Evolutionary conservation across 2,797 vertebrate genomes (phyloP).

Genomic region (Oreochromis mossambicus): DNA sequence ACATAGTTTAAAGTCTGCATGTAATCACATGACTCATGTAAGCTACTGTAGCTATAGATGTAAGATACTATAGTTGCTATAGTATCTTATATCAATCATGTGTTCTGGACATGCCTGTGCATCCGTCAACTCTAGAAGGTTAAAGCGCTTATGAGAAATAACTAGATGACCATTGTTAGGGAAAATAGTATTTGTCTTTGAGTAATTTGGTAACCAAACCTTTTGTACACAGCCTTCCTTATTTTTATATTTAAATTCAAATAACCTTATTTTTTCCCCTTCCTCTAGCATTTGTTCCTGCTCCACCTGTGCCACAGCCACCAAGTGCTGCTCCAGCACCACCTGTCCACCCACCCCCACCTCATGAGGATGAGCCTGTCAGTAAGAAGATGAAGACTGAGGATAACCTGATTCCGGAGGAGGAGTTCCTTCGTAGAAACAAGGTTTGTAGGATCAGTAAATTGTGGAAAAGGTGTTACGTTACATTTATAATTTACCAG

Average conservation of each 20-base stretch:
- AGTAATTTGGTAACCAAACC: background rate
- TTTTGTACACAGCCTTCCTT: background rate
- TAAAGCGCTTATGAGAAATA: background rate
- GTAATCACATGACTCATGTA: background rate
- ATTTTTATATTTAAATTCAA: background rate
- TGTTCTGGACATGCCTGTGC: background rate
- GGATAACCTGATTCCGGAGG: constrained; percentile 95
- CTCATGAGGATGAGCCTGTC: constrained; percentile 91
- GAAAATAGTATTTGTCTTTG: background rate
- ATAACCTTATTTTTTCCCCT: background rate
- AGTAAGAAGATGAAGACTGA: constrained; percentile 97
- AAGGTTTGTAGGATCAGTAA: constrained; percentile 75
- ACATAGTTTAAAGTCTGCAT: background rate
- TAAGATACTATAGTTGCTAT: background rate
- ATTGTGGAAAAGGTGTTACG: background rate
- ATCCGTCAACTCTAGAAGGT: background rate
- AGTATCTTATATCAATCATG: background rate
- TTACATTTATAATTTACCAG: background rate
- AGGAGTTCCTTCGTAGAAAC: constrained; percentile 94
- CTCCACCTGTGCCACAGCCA: constrained; percentile 87
- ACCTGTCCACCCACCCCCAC: constrained; percentile 86
- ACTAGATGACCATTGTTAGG: background rate
- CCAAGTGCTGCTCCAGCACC: constrained; percentile 83
- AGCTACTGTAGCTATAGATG: background rate
- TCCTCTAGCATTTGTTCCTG: constrained; percentile 88